A percentile compares a stretch with the other conserved stretches of the same genome.
These are phyloP conservation scores for Drosophila subsilvestris DNA, from an alignment of 2,888 invertebrate species.

Conservation along the genomic window DNA sequence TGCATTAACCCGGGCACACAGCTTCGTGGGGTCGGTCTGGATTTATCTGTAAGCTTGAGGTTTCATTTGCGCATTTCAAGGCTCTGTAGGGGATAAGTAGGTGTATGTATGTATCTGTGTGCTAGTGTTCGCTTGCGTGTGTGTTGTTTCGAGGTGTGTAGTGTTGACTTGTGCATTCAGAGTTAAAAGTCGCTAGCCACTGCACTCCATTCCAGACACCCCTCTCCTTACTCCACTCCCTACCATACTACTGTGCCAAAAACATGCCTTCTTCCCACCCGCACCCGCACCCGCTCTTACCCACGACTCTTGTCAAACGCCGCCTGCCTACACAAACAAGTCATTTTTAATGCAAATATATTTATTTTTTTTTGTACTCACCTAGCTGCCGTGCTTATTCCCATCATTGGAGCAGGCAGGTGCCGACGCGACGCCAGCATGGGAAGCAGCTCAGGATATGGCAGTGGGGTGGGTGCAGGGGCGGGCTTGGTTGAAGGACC, in stretches of 20 bases:
- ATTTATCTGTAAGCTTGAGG: constrained; percentile 52
- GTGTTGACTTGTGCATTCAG: constrained; percentile 59
- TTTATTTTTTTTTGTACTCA: constrained; percentile 40
- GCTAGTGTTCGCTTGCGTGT: background rate
- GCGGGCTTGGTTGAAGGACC: constrained; percentile 3
- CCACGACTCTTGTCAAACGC: constrained; percentile 39
- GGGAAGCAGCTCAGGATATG: background rate
- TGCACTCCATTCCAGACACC: background rate
- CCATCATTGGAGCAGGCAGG: constrained; percentile 32
- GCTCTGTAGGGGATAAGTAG: background rate
- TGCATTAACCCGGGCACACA: constrained; percentile 23
- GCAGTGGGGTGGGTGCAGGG: background rate
- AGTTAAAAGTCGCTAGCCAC: constrained; percentile 55
- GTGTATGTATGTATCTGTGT: constrained; percentile 16
- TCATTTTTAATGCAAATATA: constrained; percentile 79
- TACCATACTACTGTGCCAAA: background rate
- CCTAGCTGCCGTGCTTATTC: constrained; percentile 31
- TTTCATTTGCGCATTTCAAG: constrained; percentile 63
- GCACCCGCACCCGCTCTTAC: background rate
- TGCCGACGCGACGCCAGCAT: constrained; percentile 16
- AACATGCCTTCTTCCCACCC: background rate
- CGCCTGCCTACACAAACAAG: constrained; percentile 74
- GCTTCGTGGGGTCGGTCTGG: constrained; percentile 17
- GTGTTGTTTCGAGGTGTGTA: constrained; percentile 31
- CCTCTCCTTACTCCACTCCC: background rate